These are phyloP conservation scores for Rhyacophila evoluta DNA, from an alignment of 2,888 invertebrate genomes.

Conservation along the genomic window DNA sequence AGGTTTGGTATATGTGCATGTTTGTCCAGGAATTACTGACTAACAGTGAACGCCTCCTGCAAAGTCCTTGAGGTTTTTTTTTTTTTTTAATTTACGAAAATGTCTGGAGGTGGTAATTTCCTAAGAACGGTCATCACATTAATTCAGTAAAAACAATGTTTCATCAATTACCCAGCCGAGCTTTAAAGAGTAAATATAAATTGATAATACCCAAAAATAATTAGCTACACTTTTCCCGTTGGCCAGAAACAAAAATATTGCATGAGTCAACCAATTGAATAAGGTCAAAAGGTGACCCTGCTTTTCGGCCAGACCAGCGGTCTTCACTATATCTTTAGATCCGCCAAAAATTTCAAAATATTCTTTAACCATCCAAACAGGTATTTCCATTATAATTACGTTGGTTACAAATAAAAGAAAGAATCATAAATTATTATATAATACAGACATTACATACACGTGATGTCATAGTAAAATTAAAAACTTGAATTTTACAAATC, in stretches of 20 bases:
- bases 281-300: conserved; percentile 24
- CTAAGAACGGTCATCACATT: not conserved
- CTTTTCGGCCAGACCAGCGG: not conserved
- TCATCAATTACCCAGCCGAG: not conserved
- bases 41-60: too few species aligned
- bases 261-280: conserved; percentile 11
- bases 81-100: not conserved
- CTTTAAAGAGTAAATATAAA: not conserved
- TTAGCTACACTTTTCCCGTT: not conserved
- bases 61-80: too few species aligned
- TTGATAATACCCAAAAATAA: not conserved
- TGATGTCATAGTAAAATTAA: too few species aligned
- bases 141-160: conserved; percentile 34
- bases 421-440: too few species aligned
- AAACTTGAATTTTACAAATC: too few species aligned
- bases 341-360: not conserved
- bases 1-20: too few species aligned
- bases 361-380: not conserved
- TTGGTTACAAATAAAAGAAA: too few species aligned
- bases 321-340: not conserved
- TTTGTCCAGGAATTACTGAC: too few species aligned
- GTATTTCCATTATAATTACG: not conserved
- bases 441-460: too few species aligned
- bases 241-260: not conserved
- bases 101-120: not conserved